A percentile compares a stretch with the other conserved stretches of the same genome.
phyloP scores from a whole-genome alignment of 2,888 invertebrate species.

The Melanophora roralis region DNA sequence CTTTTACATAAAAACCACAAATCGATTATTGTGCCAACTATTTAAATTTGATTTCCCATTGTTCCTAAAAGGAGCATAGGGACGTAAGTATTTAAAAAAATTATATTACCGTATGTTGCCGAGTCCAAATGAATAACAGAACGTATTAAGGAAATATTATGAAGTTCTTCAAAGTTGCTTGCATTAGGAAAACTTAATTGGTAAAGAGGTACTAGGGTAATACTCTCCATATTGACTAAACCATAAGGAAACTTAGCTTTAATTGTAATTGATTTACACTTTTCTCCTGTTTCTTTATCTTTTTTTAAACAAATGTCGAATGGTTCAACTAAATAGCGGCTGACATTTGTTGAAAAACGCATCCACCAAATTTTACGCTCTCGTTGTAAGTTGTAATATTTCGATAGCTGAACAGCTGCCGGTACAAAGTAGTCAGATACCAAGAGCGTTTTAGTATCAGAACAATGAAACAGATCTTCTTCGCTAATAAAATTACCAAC shows the following conservation, averaged over 20 bases:
- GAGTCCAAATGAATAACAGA: slow-evolving; percentile 71
- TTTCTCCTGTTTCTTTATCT: neutral
- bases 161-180: slow-evolving; percentile 48
- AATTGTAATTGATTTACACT: slow-evolving; percentile 79
- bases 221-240: slow-evolving; percentile 81
- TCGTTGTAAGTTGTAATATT: slow-evolving; percentile 86
- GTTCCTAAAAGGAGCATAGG: too few relatives aligned
- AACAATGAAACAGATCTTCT: neutral
- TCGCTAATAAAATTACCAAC: slow-evolving; percentile 4
- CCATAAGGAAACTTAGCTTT: slow-evolving; percentile 82
- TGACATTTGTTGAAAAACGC: slow-evolving; percentile 86
- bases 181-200: slow-evolving; percentile 65
- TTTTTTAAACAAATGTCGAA: slow-evolving; percentile 64
- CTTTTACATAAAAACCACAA: slow-evolving; percentile 54
- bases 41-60: neutral
- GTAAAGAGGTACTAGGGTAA: slow-evolving; percentile 76
- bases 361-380: slow-evolving; percentile 92
- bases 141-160: slow-evolving; percentile 69
- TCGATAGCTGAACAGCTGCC: slow-evolving; percentile 78
- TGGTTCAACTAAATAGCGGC: slow-evolving; percentile 80
- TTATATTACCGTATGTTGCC: slow-evolving; percentile 69
- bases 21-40: neutral
- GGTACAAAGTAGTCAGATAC: slow-evolving; percentile 70
- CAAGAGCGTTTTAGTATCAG: slow-evolving; percentile 61
- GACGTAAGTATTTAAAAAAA: neutral